A percentile compares a stretch with the other conserved stretches of the same genome.
Evolutionary conservation across 1,140 invertebrate species (phyloP).

Genomic region (Varroa destructor): DNA sequence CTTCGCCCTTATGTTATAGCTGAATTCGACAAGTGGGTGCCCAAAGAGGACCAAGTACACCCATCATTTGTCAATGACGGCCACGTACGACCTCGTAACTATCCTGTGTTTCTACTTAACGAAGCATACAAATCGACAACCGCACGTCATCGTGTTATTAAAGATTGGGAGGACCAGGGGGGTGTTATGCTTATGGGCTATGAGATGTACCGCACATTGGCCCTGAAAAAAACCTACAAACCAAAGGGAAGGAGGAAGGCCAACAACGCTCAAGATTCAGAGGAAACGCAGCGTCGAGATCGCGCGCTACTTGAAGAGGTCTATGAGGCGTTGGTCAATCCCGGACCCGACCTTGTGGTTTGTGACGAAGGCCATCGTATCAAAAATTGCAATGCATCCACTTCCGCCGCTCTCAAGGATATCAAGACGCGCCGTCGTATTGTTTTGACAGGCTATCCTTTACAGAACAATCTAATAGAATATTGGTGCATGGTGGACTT

Average conservation of each 20-base stretch:
- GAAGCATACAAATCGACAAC: constrained; percentile 82
- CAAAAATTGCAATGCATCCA: constrained; percentile 85
- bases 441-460: constrained; percentile 82
- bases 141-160: constrained; percentile 51
- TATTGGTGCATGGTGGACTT: constrained; percentile 96
- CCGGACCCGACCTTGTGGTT: constrained; percentile 83
- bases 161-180: constrained; percentile 66
- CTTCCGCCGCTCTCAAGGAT: constrained; percentile 76
- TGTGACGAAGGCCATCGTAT: constrained; percentile 94
- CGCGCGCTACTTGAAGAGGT: constrained; percentile 50
- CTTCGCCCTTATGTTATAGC: constrained; percentile 43
- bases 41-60: constrained; percentile 42
- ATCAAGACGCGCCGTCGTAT: constrained; percentile 68
- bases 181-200: constrained; percentile 95
- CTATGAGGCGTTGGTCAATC: constrained; percentile 67
- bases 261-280: constrained; percentile 28
- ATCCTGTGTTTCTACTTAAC: constrained; percentile 75
- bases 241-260: constrained; percentile 27
- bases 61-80: constrained; percentile 33
- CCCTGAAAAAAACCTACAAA: constrained; percentile 33
- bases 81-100: constrained; percentile 54
- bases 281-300: constrained; percentile 29
- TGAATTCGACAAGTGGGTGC: constrained; percentile 94
- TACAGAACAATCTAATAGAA: constrained; percentile 90
- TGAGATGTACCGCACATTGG: constrained; percentile 63